A percentile compares a stretch with the other conserved stretches of the same genome.
These are phyloP conservation scores for Panulirus ornatus DNA, from an alignment of 1,140 invertebrate species.

Conservation along the genomic window DNA sequence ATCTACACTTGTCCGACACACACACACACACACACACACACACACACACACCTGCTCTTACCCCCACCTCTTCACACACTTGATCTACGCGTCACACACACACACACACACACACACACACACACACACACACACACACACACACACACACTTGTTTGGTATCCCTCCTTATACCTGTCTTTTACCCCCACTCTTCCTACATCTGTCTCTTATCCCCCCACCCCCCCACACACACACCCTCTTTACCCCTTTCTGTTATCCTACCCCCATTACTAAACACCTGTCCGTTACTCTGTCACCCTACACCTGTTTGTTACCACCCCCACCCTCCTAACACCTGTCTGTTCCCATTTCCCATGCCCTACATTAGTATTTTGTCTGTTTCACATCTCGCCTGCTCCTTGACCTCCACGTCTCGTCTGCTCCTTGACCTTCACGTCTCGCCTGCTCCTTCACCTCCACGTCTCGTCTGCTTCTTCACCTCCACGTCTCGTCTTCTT, in stretches of 20 bases:
- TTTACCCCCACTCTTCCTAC: neutral
- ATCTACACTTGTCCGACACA: too few species aligned
- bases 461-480: neutral
- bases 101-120: too few species aligned
- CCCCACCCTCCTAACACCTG: neutral
- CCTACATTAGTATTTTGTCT: neutral
- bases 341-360: neutral
- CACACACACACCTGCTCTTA: too few species aligned
- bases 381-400: neutral
- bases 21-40: too few species aligned
- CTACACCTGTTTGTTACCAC: neutral
- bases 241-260: neutral
- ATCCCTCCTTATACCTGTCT: neutral
- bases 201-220: neutral
- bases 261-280: neutral
- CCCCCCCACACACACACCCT: neutral
- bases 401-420: neutral
- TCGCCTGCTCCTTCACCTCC: neutral
- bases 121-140: too few species aligned
- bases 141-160: neutral
- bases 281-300: neutral
- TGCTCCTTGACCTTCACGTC: neutral
- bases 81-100: too few species aligned
- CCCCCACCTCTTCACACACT: too few species aligned
- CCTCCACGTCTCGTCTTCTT: neutral